phyloP scores from a whole-genome alignment of 2,888 invertebrate genomes.

The Choreutis nemorana region DNA sequence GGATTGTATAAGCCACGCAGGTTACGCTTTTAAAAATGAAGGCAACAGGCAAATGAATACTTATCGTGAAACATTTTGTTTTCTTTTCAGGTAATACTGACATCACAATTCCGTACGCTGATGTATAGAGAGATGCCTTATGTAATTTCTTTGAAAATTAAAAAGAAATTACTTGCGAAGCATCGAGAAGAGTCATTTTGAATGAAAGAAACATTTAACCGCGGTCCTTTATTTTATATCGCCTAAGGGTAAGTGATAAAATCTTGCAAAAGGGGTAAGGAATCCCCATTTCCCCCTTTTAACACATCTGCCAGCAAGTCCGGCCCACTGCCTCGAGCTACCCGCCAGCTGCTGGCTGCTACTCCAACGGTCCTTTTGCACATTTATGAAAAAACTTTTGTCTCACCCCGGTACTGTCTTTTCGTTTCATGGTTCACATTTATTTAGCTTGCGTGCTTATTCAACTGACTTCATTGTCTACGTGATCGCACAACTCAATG shows the following conservation, averaged over 20 bases:
- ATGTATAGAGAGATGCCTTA: too few species aligned
- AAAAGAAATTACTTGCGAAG: too few species aligned
- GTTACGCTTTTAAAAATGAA: too few species aligned
- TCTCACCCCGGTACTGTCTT: conserved; percentile 48
- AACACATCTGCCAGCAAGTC: conserved; percentile 57
- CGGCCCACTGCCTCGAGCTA: conserved; percentile 38
- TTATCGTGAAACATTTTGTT: too few species aligned
- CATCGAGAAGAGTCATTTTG: too few species aligned
- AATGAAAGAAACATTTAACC: conserved; percentile 2
- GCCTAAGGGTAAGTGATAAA: conserved; percentile 43
- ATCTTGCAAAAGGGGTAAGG: conserved; percentile 35
- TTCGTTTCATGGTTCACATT: conserved; percentile 27
- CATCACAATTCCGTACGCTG: too few species aligned
- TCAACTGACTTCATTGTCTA: background rate
- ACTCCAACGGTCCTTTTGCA: conserved; percentile 33
- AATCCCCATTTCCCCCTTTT: conserved; percentile 41
- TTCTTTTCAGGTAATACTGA: too few species aligned
- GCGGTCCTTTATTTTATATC: conserved; percentile 25
- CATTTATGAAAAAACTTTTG: conserved; percentile 63
- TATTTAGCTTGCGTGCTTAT: conserved; percentile 14
- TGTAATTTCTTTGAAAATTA: too few species aligned
- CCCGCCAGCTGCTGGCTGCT: conserved; percentile 52
- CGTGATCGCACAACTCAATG: background rate
- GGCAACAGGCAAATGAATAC: too few species aligned
- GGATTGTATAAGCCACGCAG: too few species aligned